These are phyloP conservation scores for Aurelia sp. DNA, from an alignment of 30 jellyfish, hydroid and myxozoan genomes.

Conservation along the genomic window DNA sequence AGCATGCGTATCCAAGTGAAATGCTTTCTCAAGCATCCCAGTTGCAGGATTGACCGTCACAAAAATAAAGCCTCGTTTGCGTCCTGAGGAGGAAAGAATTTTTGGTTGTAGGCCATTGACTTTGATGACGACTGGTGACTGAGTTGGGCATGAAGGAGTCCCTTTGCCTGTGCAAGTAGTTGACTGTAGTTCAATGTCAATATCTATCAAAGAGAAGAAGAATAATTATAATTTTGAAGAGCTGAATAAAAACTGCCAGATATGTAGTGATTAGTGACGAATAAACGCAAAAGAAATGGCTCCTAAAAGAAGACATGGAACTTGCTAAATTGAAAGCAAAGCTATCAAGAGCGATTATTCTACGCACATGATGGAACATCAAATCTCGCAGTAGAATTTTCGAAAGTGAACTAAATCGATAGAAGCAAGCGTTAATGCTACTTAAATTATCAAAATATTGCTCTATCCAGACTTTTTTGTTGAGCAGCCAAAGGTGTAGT, in stretches of 20 bases:
- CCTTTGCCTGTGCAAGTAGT: conserved; percentile 10
- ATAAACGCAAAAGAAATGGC: too few species aligned
- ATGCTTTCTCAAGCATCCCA: conserved; percentile 5
- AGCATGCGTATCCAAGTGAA: conserved; percentile 6
- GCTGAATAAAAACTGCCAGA: neutral
- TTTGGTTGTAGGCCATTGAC: neutral
- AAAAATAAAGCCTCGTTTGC: conserved; percentile 14
- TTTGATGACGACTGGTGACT: neutral
- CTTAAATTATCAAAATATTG: too few species aligned
- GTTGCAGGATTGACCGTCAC: conserved; percentile 3
- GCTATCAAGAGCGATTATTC: too few species aligned
- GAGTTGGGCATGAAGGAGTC: neutral
- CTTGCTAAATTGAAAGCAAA: too few species aligned
- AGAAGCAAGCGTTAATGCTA: too few species aligned
- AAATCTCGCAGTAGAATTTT: too few species aligned
- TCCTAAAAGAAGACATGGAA: too few species aligned
- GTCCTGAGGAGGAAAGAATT: neutral
- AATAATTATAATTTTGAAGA: neutral
- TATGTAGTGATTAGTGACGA: too few species aligned
- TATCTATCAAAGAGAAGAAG: neutral
- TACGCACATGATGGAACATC: too few species aligned
- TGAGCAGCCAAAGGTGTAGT: too few species aligned
- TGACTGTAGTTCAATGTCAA: neutral
- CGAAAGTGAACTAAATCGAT: too few species aligned
- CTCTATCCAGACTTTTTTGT: too few species aligned